Base-by-base conservation (phyloP, 2,888 invertebrate species). In the Lasioglossum oenotherae region DNA sequence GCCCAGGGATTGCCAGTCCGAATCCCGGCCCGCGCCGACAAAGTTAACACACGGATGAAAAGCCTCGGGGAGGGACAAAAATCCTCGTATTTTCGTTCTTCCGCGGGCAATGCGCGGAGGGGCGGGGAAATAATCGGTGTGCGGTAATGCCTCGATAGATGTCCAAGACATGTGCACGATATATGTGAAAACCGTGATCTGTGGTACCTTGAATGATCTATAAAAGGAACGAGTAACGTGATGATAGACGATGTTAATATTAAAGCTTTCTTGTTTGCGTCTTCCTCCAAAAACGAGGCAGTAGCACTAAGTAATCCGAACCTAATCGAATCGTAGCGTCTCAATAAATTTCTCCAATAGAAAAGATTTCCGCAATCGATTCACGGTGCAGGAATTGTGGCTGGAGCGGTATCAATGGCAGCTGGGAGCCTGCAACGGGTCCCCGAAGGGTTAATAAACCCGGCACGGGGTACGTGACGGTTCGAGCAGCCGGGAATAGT, bases 1-100 rank as follows among this genome's bases (percentile, higher is more conserved):
- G 81, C 82, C 46, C 82, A 31, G 14, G 8, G 53, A 82, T 83
- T 80, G 82, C 64, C 74, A 81, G 46, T 74, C 74, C 74, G 82
- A 82, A 81, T 81, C 64, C 64, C 31, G 64, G 31, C 31, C 64
- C 27, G 64, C 64, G 64, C 64, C 31, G 64, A 64, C 64, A 64
- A 64, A 31, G 64, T 64, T 64, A 64, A 64, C 64, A 6, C 16
- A 31, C 27, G 31, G 31, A 31, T 31, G 31, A 31, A 64, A 64
- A 64, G 64, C 64, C 64, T 64, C 64, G 27, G 64, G 64, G 14
- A 6, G 64, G 16, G 4, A 64, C 53, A 31, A 31, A 16, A 64
- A 16, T 60, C 60, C 14, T n/a, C 60, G 60, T 64, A 64, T 64
- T 64, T 64, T 14, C 14, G 16, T 64, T 23, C 23, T 10, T 53